phyloP scores from a whole-genome alignment of 2,797 vertebrate species.

The Pyrocephalus nanus region DNA sequence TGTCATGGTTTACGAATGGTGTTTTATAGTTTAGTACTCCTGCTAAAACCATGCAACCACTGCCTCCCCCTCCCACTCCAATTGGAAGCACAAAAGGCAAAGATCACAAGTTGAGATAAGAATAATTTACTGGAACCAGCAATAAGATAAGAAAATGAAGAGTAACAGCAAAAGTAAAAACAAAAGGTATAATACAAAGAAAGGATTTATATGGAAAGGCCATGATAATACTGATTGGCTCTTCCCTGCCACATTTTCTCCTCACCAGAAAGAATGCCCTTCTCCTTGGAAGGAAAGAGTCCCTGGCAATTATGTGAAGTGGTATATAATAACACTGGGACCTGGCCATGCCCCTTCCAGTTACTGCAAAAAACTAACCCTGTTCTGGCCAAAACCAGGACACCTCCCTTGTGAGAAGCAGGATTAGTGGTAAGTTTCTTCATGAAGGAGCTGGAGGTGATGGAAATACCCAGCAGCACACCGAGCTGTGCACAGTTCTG shows the following conservation, averaged over 20 bases:
- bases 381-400: not conserved
- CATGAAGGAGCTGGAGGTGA: not conserved
- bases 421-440: not conserved
- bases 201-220: not conserved
- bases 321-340: not conserved
- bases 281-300: not conserved
- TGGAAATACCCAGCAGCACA: not conserved
- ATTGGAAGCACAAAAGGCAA: not conserved
- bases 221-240: not conserved
- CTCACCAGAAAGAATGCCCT: fast-evolving
- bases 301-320: not conserved
- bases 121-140: not conserved
- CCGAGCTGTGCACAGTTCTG: fast-evolving
- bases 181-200: not conserved
- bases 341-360: not conserved
- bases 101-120: not conserved
- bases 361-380: not conserved
- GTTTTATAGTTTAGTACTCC: not conserved
- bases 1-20: not conserved
- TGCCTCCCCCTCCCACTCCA: not conserved
- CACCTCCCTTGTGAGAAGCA: not conserved
- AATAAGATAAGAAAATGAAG: not conserved
- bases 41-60: not conserved
- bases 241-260: not conserved
- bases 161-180: not conserved